phyloP scores from a whole-genome alignment of 2,113 vertebrate species.

The Oreocharis arfaki region DNA sequence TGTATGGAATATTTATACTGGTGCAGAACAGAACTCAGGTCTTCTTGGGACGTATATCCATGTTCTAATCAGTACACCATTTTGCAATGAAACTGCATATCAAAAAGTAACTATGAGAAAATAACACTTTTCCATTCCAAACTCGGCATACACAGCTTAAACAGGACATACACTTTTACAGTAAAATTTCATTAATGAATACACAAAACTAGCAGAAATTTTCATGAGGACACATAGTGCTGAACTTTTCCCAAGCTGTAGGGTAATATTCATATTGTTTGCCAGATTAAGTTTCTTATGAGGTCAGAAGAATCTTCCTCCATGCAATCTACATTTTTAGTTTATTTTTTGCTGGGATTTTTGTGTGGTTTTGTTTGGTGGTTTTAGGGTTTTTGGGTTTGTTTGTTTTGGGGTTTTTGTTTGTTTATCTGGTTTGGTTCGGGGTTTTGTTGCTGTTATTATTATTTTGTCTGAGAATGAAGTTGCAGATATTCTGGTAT shows the following conservation, averaged over 20 bases:
- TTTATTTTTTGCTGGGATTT: background rate
- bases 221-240: background rate
- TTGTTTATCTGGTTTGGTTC: background rate
- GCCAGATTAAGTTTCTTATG: background rate
- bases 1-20: background rate
- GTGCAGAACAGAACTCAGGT: background rate
- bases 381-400: background rate
- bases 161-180: background rate
- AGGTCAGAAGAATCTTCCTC: background rate
- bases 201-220: background rate
- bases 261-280: background rate
- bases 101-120: background rate
- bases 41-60: background rate
- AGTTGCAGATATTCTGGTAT: background rate
- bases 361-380: background rate
- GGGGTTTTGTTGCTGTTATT: background rate
- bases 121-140: background rate
- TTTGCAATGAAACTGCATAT: background rate
- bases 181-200: background rate
- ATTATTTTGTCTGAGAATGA: background rate
- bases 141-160: background rate
- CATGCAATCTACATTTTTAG: background rate
- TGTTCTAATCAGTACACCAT: background rate
- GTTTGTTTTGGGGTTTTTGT: background rate
- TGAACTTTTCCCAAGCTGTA: background rate